Conservation (phyloP, 2,113 vertebrate genomes). For the Bagarius yarrelli region DNA sequence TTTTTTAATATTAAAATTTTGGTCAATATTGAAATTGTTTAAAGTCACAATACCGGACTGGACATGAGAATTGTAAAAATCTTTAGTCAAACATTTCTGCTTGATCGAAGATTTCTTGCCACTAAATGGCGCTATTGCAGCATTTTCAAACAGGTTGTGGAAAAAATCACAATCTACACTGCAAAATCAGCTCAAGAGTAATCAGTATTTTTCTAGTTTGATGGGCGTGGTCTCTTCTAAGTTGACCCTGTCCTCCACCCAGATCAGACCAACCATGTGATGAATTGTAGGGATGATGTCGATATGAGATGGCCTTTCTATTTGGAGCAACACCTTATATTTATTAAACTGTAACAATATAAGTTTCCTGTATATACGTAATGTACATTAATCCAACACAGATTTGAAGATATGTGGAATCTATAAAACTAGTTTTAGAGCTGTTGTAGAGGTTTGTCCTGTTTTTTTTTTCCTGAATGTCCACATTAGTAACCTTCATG, state of each 20-base stretch:
- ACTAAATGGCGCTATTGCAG: background rate
- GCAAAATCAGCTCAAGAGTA: background rate
- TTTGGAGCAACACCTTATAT: background rate
- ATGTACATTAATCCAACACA: no score
- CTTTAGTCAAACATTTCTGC: background rate
- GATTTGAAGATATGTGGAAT: background rate
- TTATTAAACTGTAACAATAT: no score
- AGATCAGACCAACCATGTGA: background rate
- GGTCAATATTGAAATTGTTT: no score
- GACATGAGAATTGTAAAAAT: no score
- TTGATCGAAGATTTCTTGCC: background rate
- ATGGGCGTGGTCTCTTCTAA: background rate
- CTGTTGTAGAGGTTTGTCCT: background rate
- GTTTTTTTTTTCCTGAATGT: background rate
- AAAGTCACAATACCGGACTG: background rate
- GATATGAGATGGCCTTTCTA: background rate
- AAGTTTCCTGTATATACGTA: no score
- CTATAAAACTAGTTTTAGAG: background rate
- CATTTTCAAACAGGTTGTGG: background rate
- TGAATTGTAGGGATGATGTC: no score
- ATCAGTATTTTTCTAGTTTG: background rate
- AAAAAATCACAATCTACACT: background rate
- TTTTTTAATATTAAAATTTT: background rate
- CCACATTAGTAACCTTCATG: background rate
- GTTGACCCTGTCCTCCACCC: background rate